A percentile compares a stretch with the other conserved stretches of the same genome.
Evolutionary conservation across 2,797 vertebrate genomes (phyloP).

Genomic region (Eulemur rubriventer): DNA sequence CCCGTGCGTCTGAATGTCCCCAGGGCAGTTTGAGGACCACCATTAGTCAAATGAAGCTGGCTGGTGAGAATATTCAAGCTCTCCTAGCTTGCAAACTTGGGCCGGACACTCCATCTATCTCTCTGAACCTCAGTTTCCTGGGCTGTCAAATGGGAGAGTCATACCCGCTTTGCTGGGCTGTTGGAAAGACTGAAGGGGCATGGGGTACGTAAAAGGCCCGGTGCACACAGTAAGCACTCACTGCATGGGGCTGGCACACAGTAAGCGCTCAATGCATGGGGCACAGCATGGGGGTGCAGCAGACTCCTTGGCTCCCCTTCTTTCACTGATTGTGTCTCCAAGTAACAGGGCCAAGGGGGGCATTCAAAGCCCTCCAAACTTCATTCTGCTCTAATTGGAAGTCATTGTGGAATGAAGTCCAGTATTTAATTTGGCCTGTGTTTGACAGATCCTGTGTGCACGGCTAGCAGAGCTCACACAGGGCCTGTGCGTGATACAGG

Average conservation of each 20-base stretch:
- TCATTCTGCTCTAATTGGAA: conserved; percentile 60
- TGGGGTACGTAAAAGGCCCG: too few relatives aligned
- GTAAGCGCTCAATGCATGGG: not conserved
- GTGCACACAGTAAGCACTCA: not conserved
- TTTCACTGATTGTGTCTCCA: not conserved
- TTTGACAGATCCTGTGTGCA: conserved; percentile 63
- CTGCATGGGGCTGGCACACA: not conserved
- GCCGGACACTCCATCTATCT: not conserved
- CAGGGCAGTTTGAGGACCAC: not conserved
- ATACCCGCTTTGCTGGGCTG: not conserved
- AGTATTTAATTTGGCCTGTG: conserved; percentile 76
- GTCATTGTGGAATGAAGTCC: conserved; percentile 67
- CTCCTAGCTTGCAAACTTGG: not conserved
- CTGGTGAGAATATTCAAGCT: not conserved
- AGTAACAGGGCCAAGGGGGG: conserved; percentile 29
- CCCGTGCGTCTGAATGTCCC: not conserved
- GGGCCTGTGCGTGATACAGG: conserved; percentile 46
- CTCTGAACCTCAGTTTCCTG: not conserved
- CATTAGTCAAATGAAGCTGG: not conserved
- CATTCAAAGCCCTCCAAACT: conserved; percentile 30
- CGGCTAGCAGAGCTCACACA: not conserved
- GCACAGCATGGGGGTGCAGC: too few relatives aligned
- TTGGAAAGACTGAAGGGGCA: not conserved
- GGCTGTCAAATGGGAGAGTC: not conserved
- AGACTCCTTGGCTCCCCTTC: not conserved